Evolutionary conservation across 1,140 invertebrate genomes (phyloP).

Genomic region (Leguminivora glycinivorella): DNA sequence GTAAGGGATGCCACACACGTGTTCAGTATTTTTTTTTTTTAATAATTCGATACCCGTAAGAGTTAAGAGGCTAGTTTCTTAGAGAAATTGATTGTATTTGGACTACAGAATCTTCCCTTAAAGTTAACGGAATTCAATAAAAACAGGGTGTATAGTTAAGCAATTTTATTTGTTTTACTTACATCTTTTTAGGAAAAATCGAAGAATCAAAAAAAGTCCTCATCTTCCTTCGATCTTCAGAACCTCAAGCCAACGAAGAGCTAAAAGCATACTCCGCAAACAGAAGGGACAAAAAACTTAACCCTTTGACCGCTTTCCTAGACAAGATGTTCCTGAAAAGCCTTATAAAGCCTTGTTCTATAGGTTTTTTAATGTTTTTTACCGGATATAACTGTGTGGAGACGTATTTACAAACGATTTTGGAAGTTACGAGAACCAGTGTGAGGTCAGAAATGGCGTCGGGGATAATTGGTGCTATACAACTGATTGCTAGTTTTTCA

Average conservation of each 20-base stretch:
- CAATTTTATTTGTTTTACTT: too few species aligned
- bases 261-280: constrained; percentile 38
- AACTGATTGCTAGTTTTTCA: constrained; percentile 78
- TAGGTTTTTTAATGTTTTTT: constrained; percentile 40
- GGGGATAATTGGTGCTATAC: constrained; percentile 83
- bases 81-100: too few species aligned
- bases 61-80: too few species aligned
- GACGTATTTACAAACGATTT: constrained; percentile 85
- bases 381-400: constrained; percentile 85
- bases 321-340: constrained; percentile 42
- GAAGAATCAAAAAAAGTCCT: constrained; percentile 41
- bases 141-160: too few species aligned
- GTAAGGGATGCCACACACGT: too few species aligned
- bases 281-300: constrained; percentile 25
- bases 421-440: constrained; percentile 79
- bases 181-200: not conserved
- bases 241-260: constrained; percentile 40
- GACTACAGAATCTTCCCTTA: too few species aligned
- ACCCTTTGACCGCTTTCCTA: constrained; percentile 36
- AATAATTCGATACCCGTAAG: too few species aligned
- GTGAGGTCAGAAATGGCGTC: constrained; percentile 81
- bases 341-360: constrained; percentile 22
- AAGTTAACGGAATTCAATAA: too few species aligned
- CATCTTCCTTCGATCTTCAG: constrained; percentile 41
- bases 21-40: too few species aligned